Evolutionary conservation across 2,797 vertebrate species (phyloP).

Genomic region (Cyprinodon diabolis): DNA sequence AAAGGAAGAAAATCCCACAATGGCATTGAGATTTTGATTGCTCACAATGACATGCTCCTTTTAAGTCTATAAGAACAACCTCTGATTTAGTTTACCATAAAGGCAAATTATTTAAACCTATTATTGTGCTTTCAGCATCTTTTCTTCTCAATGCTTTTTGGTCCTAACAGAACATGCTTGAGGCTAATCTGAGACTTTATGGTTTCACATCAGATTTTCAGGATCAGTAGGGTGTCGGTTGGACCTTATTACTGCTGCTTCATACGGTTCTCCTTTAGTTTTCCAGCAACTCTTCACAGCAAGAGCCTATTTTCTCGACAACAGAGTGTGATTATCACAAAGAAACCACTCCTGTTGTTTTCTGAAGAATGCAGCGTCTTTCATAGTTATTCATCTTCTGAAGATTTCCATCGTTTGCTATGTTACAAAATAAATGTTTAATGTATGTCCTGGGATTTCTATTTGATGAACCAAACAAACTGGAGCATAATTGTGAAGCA

Average conservation of each 20-base stretch:
- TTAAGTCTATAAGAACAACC: slow-evolving; percentile 43
- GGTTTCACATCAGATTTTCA: background rate
- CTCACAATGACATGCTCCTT: slow-evolving; percentile 50
- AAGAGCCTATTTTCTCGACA: background rate
- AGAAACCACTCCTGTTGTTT: slow-evolving; percentile 3
- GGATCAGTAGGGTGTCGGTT: background rate
- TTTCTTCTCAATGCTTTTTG: slow-evolving; percentile 16
- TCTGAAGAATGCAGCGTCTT: background rate
- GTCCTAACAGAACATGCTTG: background rate
- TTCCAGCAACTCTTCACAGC: slow-evolving; percentile 1
- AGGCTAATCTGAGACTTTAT: background rate
- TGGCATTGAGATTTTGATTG: slow-evolving; percentile 14
- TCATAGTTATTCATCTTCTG: background rate
- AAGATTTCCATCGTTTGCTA: background rate
- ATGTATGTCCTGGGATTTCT: background rate
- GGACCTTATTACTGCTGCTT: background rate
- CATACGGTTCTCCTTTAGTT: slow-evolving; percentile 3
- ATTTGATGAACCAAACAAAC: background rate
- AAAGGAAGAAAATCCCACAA: slow-evolving; percentile 10
- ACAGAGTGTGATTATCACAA: background rate
- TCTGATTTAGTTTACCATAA: slow-evolving; percentile 16
- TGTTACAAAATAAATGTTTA: background rate
- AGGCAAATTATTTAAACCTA: slow-evolving; percentile 30
- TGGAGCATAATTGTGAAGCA: background rate
- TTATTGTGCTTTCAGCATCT: slow-evolving; percentile 15